These are phyloP conservation scores for Amphiprion ocellaris DNA, from an alignment of 2,113 vertebrate genomes.

Conservation along the genomic window DNA sequence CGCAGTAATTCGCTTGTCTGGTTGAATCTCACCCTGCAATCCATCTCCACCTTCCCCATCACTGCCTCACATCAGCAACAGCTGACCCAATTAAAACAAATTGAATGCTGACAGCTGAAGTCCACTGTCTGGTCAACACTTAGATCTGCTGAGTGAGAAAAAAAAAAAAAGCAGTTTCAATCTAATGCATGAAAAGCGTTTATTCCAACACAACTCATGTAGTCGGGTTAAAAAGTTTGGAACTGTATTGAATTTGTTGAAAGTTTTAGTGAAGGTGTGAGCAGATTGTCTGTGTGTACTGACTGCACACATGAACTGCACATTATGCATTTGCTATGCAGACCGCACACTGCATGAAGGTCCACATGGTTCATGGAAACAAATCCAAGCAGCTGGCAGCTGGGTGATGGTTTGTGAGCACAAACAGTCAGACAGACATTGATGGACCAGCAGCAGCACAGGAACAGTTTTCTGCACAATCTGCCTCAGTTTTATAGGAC, in stretches of 20 bases:
- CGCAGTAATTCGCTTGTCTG: slow-evolving; percentile 57
- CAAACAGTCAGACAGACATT: slow-evolving; percentile 9
- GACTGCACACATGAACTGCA: slow-evolving; percentile 24
- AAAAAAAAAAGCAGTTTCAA: slow-evolving; percentile 18
- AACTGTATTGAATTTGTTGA: slow-evolving; percentile 20
- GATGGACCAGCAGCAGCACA: slow-evolving; percentile 5
- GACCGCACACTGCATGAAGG: not conserved
- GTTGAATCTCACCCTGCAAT: slow-evolving; percentile 52
- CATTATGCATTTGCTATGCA: slow-evolving; percentile 34
- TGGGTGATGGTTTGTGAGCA: slow-evolving; percentile 22
- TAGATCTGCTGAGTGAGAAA: slow-evolving; percentile 18
- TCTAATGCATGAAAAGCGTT: slow-evolving; percentile 10
- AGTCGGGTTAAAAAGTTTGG: slow-evolving; percentile 10
- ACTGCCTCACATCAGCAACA: slow-evolving; percentile 45
- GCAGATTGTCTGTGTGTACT: slow-evolving; percentile 23
- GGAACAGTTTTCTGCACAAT: slow-evolving; percentile 11
- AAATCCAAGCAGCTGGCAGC: slow-evolving; percentile 43
- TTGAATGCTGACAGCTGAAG: slow-evolving; percentile 29
- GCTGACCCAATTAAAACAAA: slow-evolving; percentile 55
- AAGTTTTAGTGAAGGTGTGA: slow-evolving; percentile 4
- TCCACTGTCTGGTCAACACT: slow-evolving; percentile 7
- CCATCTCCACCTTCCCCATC: slow-evolving; percentile 51
- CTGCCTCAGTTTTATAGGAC: not conserved
- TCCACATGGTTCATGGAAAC: slow-evolving; percentile 21
- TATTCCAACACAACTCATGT: not conserved